Evolutionary conservation across 1,140 invertebrate genomes (phyloP).

Genomic region (Drosophila repleta): DNA sequence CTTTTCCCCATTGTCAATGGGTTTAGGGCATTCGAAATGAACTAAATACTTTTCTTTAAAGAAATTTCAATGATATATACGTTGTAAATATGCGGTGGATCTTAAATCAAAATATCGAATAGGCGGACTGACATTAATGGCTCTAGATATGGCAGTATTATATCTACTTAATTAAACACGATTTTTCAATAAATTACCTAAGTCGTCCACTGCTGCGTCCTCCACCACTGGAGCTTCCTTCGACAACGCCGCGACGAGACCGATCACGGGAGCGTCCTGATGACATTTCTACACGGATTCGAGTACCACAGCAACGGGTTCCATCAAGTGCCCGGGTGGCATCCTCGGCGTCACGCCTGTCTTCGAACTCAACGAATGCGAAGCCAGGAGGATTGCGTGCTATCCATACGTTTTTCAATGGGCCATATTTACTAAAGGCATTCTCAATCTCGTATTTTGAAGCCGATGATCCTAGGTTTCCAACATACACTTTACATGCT

Average conservation of each 20-base stretch:
- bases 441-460: slow-evolving; percentile 96
- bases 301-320: slow-evolving; percentile 93
- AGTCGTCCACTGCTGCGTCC: slow-evolving; percentile 61
- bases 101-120: too few relatives aligned
- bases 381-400: slow-evolving; percentile 97
- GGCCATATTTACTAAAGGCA: slow-evolving; percentile 97
- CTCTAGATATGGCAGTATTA: background rate
- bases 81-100: too few relatives aligned
- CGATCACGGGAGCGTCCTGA: slow-evolving; percentile 91
- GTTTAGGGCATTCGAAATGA: too few relatives aligned
- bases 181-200: background rate
- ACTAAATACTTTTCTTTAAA: too few relatives aligned
- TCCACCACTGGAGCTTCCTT: slow-evolving; percentile 83
- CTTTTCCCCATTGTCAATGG: too few relatives aligned
- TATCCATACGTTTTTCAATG: slow-evolving; percentile 98
- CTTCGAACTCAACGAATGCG: slow-evolving; percentile 99
- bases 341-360: slow-evolving; percentile 98
- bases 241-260: slow-evolving; percentile 84
- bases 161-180: background rate
- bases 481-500: slow-evolving; percentile 99
- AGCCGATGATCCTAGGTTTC: slow-evolving; percentile 95
- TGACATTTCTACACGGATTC: slow-evolving; percentile 94
- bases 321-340: slow-evolving; percentile 97
- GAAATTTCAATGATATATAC: too few relatives aligned
- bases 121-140: background rate